phyloP scores from a whole-genome alignment of 2,113 vertebrate genomes.

The Eurypyga helias region DNA sequence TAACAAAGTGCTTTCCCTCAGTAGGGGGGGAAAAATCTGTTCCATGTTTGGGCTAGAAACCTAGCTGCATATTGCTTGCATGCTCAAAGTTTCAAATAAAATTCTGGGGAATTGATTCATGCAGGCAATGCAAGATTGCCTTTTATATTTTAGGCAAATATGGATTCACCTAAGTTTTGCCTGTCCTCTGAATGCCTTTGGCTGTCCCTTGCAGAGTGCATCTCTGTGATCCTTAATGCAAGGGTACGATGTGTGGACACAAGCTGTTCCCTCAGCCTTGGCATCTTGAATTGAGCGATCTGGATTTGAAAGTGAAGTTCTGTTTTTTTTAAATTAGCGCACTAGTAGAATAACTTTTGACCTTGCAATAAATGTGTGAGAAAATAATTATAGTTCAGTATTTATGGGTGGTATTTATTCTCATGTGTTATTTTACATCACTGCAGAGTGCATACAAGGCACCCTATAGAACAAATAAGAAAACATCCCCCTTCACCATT shows the following conservation, averaged over 20 bases:
- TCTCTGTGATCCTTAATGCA: neutral
- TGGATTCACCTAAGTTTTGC: neutral
- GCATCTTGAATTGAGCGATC: neutral
- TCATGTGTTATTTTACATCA: slow-evolving; percentile 12
- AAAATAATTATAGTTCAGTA: slow-evolving; percentile 48
- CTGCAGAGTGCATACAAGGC: neutral
- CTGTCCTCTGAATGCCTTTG: neutral
- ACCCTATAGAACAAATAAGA: neutral
- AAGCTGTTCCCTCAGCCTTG: neutral
- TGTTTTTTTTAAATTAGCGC: neutral
- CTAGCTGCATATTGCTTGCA: neutral
- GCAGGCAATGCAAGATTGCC: neutral
- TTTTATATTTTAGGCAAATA: neutral
- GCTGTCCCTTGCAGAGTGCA: neutral
- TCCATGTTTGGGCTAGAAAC: neutral
- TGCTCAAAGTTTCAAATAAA: neutral
- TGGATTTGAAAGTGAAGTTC: neutral
- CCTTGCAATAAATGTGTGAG: neutral
- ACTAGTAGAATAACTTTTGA: slow-evolving; percentile 12
- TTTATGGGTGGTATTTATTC: slow-evolving; percentile 25
- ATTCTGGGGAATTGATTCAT: neutral
- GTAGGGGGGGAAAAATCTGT: accelerated
- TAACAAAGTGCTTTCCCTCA: neutral
- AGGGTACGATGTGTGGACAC: neutral
- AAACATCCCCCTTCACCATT: neutral